Conservation (phyloP, 2,113 vertebrate genomes). For the Axis porcinus region DNA sequence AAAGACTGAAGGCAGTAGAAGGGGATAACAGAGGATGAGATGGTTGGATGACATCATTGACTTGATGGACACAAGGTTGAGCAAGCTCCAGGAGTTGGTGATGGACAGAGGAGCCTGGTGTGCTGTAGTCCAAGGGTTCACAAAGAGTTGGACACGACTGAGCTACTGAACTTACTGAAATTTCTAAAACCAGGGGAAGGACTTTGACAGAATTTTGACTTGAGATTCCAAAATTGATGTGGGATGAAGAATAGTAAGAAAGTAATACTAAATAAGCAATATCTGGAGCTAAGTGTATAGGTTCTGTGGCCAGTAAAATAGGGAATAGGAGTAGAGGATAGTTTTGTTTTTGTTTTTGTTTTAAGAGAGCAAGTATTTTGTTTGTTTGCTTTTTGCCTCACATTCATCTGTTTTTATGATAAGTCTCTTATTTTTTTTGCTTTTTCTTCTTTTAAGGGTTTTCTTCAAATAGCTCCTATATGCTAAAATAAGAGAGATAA, state of each 20-base stretch:
- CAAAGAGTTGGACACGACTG: no score
- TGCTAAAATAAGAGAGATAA: constrained; percentile 35
- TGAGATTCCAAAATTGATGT: background rate
- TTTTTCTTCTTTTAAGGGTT: constrained; percentile 22
- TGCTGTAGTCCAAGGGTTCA: no score
- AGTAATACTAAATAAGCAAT: background rate
- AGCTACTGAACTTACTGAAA: background rate
- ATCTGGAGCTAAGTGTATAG: background rate
- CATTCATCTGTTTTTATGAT: background rate
- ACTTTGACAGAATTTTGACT: background rate
- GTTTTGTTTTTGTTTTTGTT: background rate
- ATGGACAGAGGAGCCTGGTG: no score
- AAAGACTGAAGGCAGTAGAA: no score
- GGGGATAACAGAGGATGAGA: no score
- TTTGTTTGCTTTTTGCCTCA: constrained; percentile 7
- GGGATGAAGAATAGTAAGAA: background rate
- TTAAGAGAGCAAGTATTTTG: background rate
- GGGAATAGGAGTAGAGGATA: background rate
- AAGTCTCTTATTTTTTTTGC: background rate
- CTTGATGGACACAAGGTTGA: no score
- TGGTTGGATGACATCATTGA: no score
- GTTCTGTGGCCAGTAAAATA: background rate
- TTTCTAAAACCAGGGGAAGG: background rate
- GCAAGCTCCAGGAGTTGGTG: no score
- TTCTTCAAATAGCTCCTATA: constrained; percentile 22